A percentile compares a stretch with the other conserved stretches of the same genome.
Conservation (phyloP, 2,888 invertebrate genomes). For the Kuschelorhynchus macadamiae region DNA sequence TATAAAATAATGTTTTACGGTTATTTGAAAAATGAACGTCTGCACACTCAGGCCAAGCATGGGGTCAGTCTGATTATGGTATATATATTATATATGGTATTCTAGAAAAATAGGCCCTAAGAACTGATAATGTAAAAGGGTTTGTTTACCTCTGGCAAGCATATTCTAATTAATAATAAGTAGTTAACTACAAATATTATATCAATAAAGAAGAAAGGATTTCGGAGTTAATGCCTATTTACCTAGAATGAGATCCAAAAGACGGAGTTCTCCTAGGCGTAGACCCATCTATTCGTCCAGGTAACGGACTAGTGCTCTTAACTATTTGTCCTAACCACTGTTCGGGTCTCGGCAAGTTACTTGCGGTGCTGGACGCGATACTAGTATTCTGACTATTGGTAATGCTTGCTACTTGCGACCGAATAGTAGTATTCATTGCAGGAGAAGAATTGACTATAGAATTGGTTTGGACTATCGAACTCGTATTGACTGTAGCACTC, state of each 20-base stretch:
- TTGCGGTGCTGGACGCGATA: conserved; percentile 41
- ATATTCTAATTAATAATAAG: too few species aligned
- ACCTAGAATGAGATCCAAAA: conserved; percentile 64
- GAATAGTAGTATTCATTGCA: conserved; percentile 28
- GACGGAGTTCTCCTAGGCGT: conserved; percentile 73
- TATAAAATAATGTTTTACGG: too few species aligned
- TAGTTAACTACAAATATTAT: too few species aligned
- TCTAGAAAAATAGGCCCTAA: too few species aligned
- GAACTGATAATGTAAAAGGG: too few species aligned
- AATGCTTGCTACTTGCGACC: conserved; percentile 47
- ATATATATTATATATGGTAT: too few species aligned
- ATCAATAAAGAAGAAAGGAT: too few species aligned
- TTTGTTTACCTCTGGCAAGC: too few species aligned
- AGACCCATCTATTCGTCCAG: conserved; percentile 63
- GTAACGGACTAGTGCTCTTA: conserved; percentile 69
- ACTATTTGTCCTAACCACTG: conserved; percentile 86
- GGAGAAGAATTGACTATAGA: conserved; percentile 31
- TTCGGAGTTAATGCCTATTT: too few species aligned
- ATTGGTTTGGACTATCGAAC: conserved; percentile 41
- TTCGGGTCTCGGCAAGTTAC: conserved; percentile 81
- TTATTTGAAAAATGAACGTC: too few species aligned
- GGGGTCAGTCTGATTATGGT: too few species aligned
- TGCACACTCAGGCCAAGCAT: too few species aligned
- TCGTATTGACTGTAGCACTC: conserved; percentile 33
- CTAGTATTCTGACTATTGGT: conserved; percentile 38